Evolutionary conservation across 2,888 invertebrate genomes (phyloP).

Genomic region (Rotaria sp.): DNA sequence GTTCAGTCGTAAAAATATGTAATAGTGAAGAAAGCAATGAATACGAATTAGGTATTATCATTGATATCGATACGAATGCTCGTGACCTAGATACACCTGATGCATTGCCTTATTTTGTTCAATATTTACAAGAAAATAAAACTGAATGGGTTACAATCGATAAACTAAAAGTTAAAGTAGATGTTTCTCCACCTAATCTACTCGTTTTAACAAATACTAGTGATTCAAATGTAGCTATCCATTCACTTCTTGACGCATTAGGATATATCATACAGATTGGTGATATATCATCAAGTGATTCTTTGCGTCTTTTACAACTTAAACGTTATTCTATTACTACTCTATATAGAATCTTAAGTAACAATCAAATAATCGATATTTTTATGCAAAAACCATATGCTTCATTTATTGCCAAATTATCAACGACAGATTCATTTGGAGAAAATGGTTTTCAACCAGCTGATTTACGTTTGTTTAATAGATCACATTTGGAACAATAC

Average conservation of each 20-base stretch:
- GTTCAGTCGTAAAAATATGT: not conserved
- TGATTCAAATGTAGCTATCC: not conserved
- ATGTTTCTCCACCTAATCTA: not conserved
- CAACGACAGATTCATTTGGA: too few species aligned
- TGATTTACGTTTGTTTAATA: not conserved
- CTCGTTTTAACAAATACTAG: not conserved
- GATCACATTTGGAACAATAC: not conserved
- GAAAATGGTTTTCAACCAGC: not conserved
- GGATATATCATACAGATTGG: not conserved
- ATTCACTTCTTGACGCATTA: not conserved
- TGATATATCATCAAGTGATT: not conserved
- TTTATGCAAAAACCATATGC: constrained; percentile 3
- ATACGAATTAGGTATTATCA: not conserved
- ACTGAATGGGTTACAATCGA: not conserved
- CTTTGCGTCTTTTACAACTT: not conserved
- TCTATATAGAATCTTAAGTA: not conserved
- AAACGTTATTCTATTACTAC: not conserved
- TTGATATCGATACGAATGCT: not conserved
- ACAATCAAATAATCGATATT: not conserved
- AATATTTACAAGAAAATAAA: not conserved
- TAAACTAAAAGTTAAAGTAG: not conserved
- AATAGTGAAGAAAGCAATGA: not conserved
- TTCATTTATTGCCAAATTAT: not conserved
- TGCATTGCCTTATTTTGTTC: not conserved
- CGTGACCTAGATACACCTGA: not conserved